phyloP scores from a whole-genome alignment of 2,797 vertebrate genomes.

The Poeciliopsis gracilis region DNA sequence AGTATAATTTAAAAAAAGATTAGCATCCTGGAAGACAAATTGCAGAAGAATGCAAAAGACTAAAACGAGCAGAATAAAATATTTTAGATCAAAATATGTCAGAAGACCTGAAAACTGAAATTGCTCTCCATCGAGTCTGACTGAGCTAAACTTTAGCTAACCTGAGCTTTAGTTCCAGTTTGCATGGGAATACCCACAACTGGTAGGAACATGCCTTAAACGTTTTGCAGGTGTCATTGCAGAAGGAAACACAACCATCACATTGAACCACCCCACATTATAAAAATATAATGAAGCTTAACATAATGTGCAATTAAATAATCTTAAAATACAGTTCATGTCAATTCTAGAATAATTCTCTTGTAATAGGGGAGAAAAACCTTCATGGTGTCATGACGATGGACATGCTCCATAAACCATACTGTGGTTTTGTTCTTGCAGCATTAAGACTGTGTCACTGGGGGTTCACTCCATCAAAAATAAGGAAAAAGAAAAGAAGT shows the following conservation, averaged over 20 bases:
- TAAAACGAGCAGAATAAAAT: neutral
- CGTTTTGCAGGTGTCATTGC: neutral
- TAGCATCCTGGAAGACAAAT: neutral
- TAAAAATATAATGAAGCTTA: too few species aligned
- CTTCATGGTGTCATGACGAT: too few species aligned
- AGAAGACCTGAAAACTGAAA: neutral
- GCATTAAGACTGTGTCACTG: constrained; percentile 21
- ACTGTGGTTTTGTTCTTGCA: neutral
- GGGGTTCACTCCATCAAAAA: constrained; percentile 66
- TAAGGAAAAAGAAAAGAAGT: neutral
- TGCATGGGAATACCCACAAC: neutral
- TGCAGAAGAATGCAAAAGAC: too few species aligned
- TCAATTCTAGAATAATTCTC: neutral
- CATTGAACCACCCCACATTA: too few species aligned
- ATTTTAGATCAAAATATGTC: neutral
- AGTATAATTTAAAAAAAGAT: neutral
- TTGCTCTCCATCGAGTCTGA: neutral
- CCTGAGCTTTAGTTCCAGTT: neutral
- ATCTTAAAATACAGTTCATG: neutral
- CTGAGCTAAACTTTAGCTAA: neutral
- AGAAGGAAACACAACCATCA: neutral
- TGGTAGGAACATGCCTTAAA: neutral
- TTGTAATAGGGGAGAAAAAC: too few species aligned
- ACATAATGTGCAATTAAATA: too few species aligned
- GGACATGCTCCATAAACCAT: neutral